Conservation (phyloP, 2,888 invertebrate genomes). For the Agriopis aurantiaria region DNA sequence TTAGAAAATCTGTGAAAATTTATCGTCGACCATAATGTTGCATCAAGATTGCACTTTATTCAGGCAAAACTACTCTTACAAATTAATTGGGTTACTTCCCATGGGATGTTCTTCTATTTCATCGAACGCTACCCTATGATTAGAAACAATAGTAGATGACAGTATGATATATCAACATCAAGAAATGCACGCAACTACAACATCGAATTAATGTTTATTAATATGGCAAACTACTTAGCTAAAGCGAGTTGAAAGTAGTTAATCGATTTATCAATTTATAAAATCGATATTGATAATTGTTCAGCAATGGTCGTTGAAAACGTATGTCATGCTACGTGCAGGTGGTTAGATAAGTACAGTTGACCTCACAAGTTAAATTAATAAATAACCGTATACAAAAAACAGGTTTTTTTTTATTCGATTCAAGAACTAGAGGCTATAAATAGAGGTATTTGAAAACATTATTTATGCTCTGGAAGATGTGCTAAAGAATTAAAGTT, state of each 20-base stretch:
- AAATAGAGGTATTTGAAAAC: slow-evolving; percentile 2
- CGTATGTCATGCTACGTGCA: slow-evolving; percentile 45
- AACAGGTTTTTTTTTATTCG: background rate
- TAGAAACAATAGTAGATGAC: slow-evolving; percentile 34
- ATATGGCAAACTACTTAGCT: slow-evolving; percentile 48
- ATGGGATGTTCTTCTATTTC: slow-evolving; percentile 7
- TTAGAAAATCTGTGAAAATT: background rate
- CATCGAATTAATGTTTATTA: slow-evolving; percentile 45
- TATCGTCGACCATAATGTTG: background rate
- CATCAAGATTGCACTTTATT: background rate
- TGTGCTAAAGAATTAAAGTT: background rate
- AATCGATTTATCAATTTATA: slow-evolving; percentile 51
- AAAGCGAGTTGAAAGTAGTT: slow-evolving; percentile 53
- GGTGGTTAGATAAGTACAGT: slow-evolving; percentile 46
- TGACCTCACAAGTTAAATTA: slow-evolving; percentile 49
- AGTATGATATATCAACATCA: slow-evolving; percentile 27
- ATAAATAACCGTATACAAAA: slow-evolving; percentile 2
- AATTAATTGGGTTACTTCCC: slow-evolving; percentile 1
- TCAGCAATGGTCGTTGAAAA: slow-evolving; percentile 46
- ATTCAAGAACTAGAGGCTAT: slow-evolving; percentile 6
- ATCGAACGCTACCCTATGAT: slow-evolving; percentile 27
- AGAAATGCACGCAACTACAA: slow-evolving; percentile 42
- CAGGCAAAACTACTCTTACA: background rate
- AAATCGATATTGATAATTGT: slow-evolving; percentile 47
- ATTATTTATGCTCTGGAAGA: background rate